Percentiles rank a stretch among this genome's conserved stretches.
phyloP scores from a whole-genome alignment of 2,797 vertebrate genomes.

The Lithobates pipiens region DNA sequence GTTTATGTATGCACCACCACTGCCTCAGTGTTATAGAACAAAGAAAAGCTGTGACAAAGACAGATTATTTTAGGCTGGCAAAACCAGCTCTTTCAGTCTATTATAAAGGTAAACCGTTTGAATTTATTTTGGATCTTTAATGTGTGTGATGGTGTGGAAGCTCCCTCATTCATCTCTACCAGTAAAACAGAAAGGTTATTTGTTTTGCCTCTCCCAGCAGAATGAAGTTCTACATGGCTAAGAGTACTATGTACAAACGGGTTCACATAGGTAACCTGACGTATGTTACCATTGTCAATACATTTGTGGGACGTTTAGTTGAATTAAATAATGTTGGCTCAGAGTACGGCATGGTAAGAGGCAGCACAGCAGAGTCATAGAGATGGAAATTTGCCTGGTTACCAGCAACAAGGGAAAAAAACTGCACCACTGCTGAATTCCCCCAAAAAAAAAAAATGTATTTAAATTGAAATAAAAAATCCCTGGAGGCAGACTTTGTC shows the following conservation, averaged over 20 bases:
- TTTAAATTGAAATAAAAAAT: too few relatives aligned
- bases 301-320: too few relatives aligned
- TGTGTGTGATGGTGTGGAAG: conserved; percentile 31
- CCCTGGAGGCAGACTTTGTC: too few relatives aligned
- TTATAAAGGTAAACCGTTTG: conserved; percentile 39
- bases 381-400: too few relatives aligned
- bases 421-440: too few relatives aligned
- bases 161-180: conserved; percentile 31
- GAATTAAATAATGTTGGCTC: too few relatives aligned
- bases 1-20: conserved; percentile 45
- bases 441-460: too few relatives aligned
- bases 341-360: too few relatives aligned
- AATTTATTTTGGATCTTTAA: conserved; percentile 41
- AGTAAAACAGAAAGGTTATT: conserved; percentile 42
- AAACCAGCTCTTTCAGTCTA: conserved; percentile 43
- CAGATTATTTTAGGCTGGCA: conserved; percentile 23
- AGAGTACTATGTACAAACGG: neutral
- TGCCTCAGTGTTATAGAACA: conserved; percentile 29
- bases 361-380: too few relatives aligned
- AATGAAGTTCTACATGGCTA: conserved; percentile 6
- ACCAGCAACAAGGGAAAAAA: too few relatives aligned
- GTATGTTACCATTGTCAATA: neutral
- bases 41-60: conserved; percentile 39
- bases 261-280: neutral
- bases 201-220: conserved; percentile 17